Base-by-base conservation (phyloP, 2,888 invertebrate species). In the Nemotelus nigrinus region DNA sequence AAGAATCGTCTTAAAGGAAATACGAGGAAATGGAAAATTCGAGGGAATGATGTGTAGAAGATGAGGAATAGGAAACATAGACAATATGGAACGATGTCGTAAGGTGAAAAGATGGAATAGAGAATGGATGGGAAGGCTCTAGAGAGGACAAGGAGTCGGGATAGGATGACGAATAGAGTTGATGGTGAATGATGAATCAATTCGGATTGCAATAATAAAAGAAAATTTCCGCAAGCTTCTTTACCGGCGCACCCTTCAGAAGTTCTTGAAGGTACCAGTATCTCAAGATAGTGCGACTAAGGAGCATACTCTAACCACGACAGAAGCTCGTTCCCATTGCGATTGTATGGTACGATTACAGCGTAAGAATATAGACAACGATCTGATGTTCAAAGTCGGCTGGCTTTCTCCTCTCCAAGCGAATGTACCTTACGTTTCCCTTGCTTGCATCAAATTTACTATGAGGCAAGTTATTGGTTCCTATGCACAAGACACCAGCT, bases 181-280 rank as follows among this genome's bases (percentile, higher is more conserved):
- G 39, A 58, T 76, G 63, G 75, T 78, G 68, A 63, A 53, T 50
- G 77, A 77, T 78, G 77, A 78, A 78, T 78, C 76, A 78, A 78
- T 77, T 77, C 77, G 67, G 45, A 70, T 71, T 76, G 72, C 78
- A 78, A 78, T 76, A 76, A 65, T 55, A 65, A 70, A 53, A 45
- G 65, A 65, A 65, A 65, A 45, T 63, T 10, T 3, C 47, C 4
- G 7, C 53, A 53, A n/a, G 64, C 41, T 64, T 63, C 60, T 70
- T 39, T 48, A 43, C 55, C n/a, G 10, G 60, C 55, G 74, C 58
- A 67, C 70, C n/a, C 75, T 76, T 71, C 64, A 71, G 65, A 71
- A 71, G 64, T 64, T 76, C 71, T 71, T 71, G 70, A 64, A 64
- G 55, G 57, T 57, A 57, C 50, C 55, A 55, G 57, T 58, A 76